Percentiles rank a stretch among this genome's conserved stretches.
These are phyloP conservation scores for Psammodynastes pulverulentus DNA, from an alignment of 2,113 vertebrate species.

Conservation along the genomic window DNA sequence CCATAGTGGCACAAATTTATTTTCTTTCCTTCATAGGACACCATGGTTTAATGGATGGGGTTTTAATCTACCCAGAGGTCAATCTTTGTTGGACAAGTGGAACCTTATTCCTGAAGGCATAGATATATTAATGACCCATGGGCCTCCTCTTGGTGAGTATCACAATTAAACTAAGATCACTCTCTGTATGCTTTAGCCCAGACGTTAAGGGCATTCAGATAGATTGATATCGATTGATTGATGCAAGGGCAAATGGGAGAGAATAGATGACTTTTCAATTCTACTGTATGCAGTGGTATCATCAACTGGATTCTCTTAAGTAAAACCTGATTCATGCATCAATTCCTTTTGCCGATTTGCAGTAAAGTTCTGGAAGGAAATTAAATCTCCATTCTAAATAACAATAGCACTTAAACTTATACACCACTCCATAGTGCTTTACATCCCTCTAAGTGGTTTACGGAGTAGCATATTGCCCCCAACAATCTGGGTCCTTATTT, in stretches of 20 bases:
- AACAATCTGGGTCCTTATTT: background rate
- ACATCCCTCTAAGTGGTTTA: background rate
- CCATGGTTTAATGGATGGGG: constrained; percentile 99
- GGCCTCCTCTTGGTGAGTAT: constrained; percentile 94
- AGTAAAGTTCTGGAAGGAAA: background rate
- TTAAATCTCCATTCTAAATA: background rate
- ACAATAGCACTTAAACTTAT: background rate
- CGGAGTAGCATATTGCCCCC: background rate
- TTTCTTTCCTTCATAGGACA: constrained; percentile 80
- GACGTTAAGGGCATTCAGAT: background rate
- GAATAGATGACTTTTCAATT: background rate
- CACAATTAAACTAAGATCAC: constrained; percentile 5
- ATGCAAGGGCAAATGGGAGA: background rate
- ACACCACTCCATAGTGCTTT: background rate
- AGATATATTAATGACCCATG: constrained; percentile 98
- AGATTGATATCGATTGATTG: background rate
- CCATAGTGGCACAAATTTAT: constrained; percentile 56
- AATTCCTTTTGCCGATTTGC: background rate
- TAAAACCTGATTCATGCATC: background rate
- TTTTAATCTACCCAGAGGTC: constrained; percentile 96
- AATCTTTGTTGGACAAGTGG: constrained; percentile 99
- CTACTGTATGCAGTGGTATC: background rate
- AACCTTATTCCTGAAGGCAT: constrained; percentile 95
- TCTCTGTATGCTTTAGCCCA: background rate
- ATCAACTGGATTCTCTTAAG: background rate